Conservation (phyloP, 2,113 vertebrate species). For the Marmota flaviventris region DNA sequence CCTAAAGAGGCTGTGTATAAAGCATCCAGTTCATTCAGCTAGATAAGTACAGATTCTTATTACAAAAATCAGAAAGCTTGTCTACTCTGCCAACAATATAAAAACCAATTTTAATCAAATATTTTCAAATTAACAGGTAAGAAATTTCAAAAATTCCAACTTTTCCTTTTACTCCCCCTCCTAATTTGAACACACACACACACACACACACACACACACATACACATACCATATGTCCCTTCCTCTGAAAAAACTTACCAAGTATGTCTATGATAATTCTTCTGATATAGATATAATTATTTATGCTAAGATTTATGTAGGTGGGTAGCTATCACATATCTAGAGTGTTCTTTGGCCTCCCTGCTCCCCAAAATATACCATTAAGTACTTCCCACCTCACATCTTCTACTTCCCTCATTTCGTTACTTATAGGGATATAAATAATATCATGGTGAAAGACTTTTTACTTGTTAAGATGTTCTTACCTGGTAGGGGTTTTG, state of each 20-base stretch:
- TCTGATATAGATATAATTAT: neutral
- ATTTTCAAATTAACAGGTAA: neutral
- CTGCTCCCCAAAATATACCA: neutral
- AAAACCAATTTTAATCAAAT: constrained; percentile 18
- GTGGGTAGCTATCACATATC: neutral
- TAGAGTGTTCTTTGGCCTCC: neutral
- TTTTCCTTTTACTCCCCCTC: neutral
- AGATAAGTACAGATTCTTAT: neutral
- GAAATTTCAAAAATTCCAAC: neutral
- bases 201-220: neutral
- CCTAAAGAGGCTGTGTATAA: neutral
- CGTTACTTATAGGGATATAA: neutral
- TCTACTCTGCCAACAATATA: neutral
- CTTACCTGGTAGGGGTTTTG: neutral
- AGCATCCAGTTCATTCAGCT: neutral
- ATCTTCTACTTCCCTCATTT: neutral
- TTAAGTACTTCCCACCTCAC: neutral
- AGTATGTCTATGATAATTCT: neutral
- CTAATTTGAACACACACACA: neutral
- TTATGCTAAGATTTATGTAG: neutral
- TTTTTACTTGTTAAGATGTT: neutral
- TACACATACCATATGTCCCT: neutral
- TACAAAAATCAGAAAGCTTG: neutral
- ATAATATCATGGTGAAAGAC: neutral
- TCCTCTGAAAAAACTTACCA: neutral